phyloP scores from a whole-genome alignment of 2,113 vertebrate species.

The Tragelaphus scriptus region DNA sequence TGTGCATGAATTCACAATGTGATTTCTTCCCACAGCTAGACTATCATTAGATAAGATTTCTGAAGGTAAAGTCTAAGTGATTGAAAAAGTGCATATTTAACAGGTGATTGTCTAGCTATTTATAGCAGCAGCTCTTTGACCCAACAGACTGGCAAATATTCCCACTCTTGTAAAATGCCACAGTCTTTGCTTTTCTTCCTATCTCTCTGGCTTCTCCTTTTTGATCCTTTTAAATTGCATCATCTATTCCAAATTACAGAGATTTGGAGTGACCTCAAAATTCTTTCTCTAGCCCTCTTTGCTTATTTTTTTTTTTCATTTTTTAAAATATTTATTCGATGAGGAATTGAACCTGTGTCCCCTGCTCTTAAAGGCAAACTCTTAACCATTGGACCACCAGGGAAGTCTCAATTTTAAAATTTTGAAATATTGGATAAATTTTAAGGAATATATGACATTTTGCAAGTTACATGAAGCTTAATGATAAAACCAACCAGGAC shows the following conservation, averaged over 20 bases:
- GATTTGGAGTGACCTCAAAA: neutral
- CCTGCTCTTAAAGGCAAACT: neutral
- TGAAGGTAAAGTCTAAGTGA: neutral
- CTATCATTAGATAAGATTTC: conserved; percentile 26
- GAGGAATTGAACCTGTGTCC: neutral
- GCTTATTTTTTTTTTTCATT: neutral
- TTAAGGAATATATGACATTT: neutral
- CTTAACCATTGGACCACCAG: neutral
- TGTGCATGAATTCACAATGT: neutral
- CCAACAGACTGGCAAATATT: neutral
- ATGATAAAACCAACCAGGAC: neutral
- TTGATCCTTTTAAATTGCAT: neutral
- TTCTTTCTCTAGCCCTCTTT: neutral
- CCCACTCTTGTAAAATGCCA: neutral
- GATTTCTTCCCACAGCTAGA: conserved; percentile 17
- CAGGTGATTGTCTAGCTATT: neutral
- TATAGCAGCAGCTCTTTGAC: neutral
- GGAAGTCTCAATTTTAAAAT: neutral
- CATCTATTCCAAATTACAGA: neutral
- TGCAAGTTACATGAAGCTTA: neutral
- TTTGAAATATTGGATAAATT: neutral
- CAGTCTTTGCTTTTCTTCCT: neutral
- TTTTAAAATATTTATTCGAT: neutral
- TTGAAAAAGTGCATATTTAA: neutral
- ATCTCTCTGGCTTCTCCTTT: neutral